Evolutionary conservation across 2,113 vertebrate species (phyloP).

Genomic region (Bucco capensis): DNA sequence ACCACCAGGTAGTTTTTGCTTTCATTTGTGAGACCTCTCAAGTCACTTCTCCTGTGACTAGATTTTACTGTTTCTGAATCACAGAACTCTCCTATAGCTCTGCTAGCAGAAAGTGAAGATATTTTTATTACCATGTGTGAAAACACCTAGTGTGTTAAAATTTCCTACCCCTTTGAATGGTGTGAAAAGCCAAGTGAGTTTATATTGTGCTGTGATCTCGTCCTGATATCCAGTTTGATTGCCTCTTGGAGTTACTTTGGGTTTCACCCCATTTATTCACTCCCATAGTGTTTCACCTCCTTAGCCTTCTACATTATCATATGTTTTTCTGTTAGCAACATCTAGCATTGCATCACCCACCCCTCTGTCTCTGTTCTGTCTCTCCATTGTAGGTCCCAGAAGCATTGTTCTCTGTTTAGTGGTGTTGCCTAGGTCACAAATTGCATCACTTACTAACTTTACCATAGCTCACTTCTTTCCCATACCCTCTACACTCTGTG

Average conservation of each 20-base stretch:
- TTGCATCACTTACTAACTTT: constrained; percentile 1
- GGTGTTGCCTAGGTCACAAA: constrained; percentile 29
- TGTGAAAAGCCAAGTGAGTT: neutral
- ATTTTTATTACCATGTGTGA: neutral
- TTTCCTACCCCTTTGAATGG: neutral
- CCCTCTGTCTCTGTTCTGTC: neutral
- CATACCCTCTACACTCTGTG: neutral
- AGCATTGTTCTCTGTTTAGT: neutral
- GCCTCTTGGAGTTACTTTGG: neutral
- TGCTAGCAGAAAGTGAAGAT: neutral
- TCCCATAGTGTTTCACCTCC: neutral
- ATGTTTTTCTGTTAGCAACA: neutral
- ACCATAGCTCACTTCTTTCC: neutral
- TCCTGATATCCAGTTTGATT: neutral
- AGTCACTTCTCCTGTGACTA: neutral
- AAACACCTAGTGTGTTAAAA: neutral
- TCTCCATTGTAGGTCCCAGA: neutral
- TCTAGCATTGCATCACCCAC: neutral
- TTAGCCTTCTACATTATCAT: neutral
- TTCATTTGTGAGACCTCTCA: neutral
- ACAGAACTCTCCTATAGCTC: neutral
- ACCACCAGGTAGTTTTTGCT: neutral
- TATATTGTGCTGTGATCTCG: neutral
- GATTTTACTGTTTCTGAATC: neutral
- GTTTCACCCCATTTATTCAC: neutral